A percentile compares a stretch with the other conserved stretches of the same genome.
phyloP scores from a whole-genome alignment of 2,113 vertebrate genomes.

The Australoheros scitulus region DNA sequence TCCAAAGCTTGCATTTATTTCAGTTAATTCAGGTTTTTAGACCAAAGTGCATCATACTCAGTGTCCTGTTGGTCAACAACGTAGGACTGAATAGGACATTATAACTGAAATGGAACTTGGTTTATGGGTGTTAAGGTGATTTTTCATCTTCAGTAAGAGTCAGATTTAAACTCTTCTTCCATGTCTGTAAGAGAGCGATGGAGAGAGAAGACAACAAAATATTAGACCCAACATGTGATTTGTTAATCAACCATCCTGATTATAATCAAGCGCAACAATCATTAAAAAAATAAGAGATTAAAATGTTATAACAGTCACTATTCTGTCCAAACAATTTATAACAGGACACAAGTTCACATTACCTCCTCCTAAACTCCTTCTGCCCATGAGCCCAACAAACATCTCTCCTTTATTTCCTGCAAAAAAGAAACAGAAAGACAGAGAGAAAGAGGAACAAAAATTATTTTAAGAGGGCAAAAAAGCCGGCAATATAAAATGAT shows the following conservation, averaged over 20 bases:
- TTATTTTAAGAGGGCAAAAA: neutral
- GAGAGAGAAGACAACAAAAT: neutral
- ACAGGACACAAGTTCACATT: neutral
- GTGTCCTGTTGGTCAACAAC: slow-evolving; percentile 38
- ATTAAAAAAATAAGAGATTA: neutral
- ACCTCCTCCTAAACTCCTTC: slow-evolving; percentile 73
- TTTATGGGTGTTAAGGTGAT: neutral
- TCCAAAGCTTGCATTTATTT: slow-evolving; percentile 3
- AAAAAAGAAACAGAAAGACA: neutral
- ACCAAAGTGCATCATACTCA: neutral
- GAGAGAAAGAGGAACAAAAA: neutral
- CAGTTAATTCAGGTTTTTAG: neutral
- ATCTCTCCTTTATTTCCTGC: slow-evolving; percentile 75
- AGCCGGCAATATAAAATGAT: neutral
- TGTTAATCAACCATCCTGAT: neutral
- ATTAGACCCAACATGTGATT: neutral
- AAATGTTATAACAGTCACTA: neutral
- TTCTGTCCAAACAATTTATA: rapidly evolving
- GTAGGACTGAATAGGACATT: neutral
- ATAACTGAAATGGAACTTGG: neutral
- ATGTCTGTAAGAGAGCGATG: slow-evolving; percentile 32
- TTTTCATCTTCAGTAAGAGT: slow-evolving; percentile 44
- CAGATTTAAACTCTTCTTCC: slow-evolving; percentile 57
- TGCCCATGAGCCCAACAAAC: slow-evolving; percentile 77
- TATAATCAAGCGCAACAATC: neutral